Base-by-base conservation (phyloP, 1,140 invertebrate species). In the Psix sp. region DNA sequence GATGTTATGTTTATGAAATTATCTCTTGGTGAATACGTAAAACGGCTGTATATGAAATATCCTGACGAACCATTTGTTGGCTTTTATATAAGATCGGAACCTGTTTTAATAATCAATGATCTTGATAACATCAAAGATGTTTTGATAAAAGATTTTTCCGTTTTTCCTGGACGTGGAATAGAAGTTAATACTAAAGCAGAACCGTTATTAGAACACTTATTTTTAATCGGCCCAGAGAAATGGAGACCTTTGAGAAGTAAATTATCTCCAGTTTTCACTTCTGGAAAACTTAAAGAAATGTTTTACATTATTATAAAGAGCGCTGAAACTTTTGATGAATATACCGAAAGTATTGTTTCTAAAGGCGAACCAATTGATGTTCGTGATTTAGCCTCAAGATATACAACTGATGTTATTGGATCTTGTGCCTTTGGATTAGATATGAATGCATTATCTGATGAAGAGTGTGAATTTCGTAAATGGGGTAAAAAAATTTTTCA, bases 391-490 rank as follows among this genome's bases (percentile, higher is more conserved):
- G 82, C 80, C 10, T 51, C 84, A 0, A 83, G 83, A 52, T 89
- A 78, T 38, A 88, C 88, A 3, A 89, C 86, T 7, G 89, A 90
- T 72, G 84, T 89, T 0, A 90, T 90, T 45, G 89, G 86, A 2
- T 85, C 83, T 1, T 88, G 86, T 52, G 89, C 87, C 20, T 91
- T 91, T 79, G 90, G 90, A 1, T 79, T 91, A 3, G 82, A 90
- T 40, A 85, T 84, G 66, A 87, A 89, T 45, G 79, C 85, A 10
- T 71, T 90, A 11, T 77, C 83, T 39, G 77, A 90, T 62, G 82
- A 86, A 16, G 77, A 90, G 45, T 82, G 84, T 2, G 81, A 86
- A 56, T 89, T 89, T 66, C 77, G 82, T 42, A 79, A 80, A 72
- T 77, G 86, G 59, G 87, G 85, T n/a, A 74, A 59, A 49, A 73